Base-by-base conservation (phyloP, 2,797 vertebrate genomes). In the Miopithecus talapoin region DNA sequence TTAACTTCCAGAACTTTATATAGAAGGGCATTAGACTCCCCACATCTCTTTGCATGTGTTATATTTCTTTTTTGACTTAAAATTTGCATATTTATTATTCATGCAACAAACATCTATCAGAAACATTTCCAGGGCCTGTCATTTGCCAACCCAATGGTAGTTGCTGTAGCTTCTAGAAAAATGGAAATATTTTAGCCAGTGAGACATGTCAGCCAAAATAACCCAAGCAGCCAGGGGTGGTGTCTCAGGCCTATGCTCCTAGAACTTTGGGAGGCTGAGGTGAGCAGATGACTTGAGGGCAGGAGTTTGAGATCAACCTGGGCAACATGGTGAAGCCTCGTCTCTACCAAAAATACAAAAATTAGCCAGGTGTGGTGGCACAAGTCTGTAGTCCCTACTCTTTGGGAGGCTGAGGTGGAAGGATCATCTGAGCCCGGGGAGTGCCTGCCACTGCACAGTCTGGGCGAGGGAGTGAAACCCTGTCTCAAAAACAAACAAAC, bases 51-150 rank as follows among this genome's bases (percentile, higher is more conserved):
- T 94, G 41, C 41, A n/a, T 75, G 14, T 84, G 41, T 89, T 88
- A 9, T 88, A 96, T 97, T 95, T 97, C 57, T 95, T 97, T 95
- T 92, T 46, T 94, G 57, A 6, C 24, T 91, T 96, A 94, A 94
- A 88, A 95, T 95, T 78, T 98, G 59, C 53, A 59, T 95, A 57
- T 83, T 95, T 92, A 43, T 93, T 95, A 80, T 96, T 95, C 48
- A 92, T 81, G n/a, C 12, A 91, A 89, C 57, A 83, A 95, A 86
- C 33, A 96, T 76, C 59, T 16, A 94, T 96, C 80, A 92, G 36
- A 89, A 94, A 89, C 57, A 57, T 88, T 88, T 81, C 89, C 75
- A 94, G 26, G 28, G 30, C 28, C 68, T 96, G 80, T 91, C 87
- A 83, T 97, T 98, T 96, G 95, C 50, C 81, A 94, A 55, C 19